These are phyloP conservation scores for Crocallis elinguaria DNA, from an alignment of 2,888 invertebrate species.

Conservation along the genomic window DNA sequence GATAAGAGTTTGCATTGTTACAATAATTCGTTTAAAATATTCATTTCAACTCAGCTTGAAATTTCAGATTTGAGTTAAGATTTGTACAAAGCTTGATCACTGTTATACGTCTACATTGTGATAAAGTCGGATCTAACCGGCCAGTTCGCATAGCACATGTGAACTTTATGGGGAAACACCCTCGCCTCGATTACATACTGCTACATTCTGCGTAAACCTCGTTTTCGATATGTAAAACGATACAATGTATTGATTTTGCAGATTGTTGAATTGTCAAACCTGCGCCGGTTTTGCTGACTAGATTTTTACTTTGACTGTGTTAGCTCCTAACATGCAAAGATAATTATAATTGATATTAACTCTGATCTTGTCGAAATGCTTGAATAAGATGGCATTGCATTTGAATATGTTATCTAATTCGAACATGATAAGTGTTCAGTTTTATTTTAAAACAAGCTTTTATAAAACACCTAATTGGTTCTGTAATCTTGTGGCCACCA, in stretches of 20 bases:
- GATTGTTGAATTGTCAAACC: constrained; percentile 59
- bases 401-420: too few relatives aligned
- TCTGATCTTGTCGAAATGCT: too few relatives aligned
- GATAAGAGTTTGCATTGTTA: too few relatives aligned
- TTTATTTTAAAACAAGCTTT: too few relatives aligned
- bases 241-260: constrained; percentile 76
- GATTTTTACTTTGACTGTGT: not conserved
- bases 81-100: not conserved
- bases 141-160: constrained; percentile 74
- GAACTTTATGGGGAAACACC: constrained; percentile 79
- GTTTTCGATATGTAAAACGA: constrained; percentile 71
- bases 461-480: too few relatives aligned
- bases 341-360: too few relatives aligned
- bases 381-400: too few relatives aligned
- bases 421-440: too few relatives aligned
- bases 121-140: constrained; percentile 68
- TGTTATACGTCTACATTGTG: not conserved
- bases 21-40: too few relatives aligned
- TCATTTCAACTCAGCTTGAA: not conserved
- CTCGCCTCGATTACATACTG: constrained; percentile 77
- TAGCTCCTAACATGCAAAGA: too few relatives aligned
- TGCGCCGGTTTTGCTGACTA: constrained; percentile 5
- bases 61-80: not conserved
- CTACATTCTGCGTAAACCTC: constrained; percentile 76
- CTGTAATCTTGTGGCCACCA: too few relatives aligned